A percentile compares a stretch with the other conserved stretches of the same genome.
Conservation (phyloP, 2,797 vertebrate genomes). For the Tangara arthus region DNA sequence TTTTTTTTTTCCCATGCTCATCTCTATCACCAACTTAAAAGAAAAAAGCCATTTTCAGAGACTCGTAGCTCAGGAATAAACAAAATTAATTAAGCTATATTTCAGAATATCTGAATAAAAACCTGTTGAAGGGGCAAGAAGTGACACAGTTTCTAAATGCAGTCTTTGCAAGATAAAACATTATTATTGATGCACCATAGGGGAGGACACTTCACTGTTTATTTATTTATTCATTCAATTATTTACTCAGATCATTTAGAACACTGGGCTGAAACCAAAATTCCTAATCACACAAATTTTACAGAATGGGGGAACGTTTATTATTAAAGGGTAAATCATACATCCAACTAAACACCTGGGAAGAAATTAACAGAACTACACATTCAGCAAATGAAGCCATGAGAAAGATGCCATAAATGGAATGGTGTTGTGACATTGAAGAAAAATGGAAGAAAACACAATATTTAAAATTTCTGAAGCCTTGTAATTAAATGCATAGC, state of each 20-base stretch:
- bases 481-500: not conserved
- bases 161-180: conserved; percentile 30
- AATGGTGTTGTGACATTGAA: not conserved
- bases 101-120: conserved; percentile 35
- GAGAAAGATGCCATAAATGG: not conserved
- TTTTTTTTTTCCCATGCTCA: not conserved
- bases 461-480: not conserved
- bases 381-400: not conserved
- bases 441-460: not conserved
- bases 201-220: not conserved
- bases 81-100: not conserved
- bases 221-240: conserved; percentile 25
- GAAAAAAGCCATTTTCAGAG: not conserved
- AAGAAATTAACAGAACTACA: not conserved
- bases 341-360: not conserved
- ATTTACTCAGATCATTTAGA: conserved; percentile 37
- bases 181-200: not conserved
- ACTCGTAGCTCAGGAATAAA: not conserved
- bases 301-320: conserved; percentile 3
- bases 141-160: conserved; percentile 49
- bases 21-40: not conserved
- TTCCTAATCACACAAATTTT: not conserved
- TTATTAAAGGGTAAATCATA: conserved; percentile 10
- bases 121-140: conserved; percentile 25
- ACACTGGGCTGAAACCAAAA: conserved; percentile 8